Base-by-base conservation (phyloP, 2,113 vertebrate genomes). In the Malaclemys terrapin region DNA sequence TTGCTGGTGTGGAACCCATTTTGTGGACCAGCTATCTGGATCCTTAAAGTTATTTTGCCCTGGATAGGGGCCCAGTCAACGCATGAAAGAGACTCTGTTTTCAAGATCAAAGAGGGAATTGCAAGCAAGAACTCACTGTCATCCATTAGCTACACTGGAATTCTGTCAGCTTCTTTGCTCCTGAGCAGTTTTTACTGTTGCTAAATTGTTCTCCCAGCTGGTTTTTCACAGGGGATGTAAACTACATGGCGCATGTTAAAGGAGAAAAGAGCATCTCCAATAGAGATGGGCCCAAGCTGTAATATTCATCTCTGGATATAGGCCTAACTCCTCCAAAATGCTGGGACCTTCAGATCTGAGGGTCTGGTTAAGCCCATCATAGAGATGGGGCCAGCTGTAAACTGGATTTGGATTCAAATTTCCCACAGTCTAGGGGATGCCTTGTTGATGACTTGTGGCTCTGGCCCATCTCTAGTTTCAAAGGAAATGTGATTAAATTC, bases 91-190 rank as follows among this genome's bases (percentile, higher is more conserved):
- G 52, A 75, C 53, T 83, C 85, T 93, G 75, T 95, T 95, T 93
- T 92, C 50, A 53, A 94, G 62, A 95, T 88, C 94, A 91, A 96
- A 93, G 84, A 82, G 69, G 53, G 14, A 94, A 54, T 52, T 91
- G 52, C 56, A 85, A 76, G 38, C 9, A 22, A 38, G n/a, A 22
- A 9, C 8, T 72, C n/a, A 72, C 69, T 42, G n/a, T n/a, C 38
- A 31, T 42, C 35, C 20, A 22, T 72, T 72, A 72, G 69, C 9
- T 22, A 42, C 20, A 72, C 20, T 72, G 20, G 57, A 3, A 7
- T 95, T 88, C 94, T 95, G 10, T 82, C 82, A 69, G 82, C 92
- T 94, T 94, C 62, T 35, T 95, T 91, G 93, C 93, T 78, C 54
- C 87, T 88, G 85, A 82, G 84, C 29, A 80, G 11, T 38, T 56